A percentile compares a stretch with the other conserved stretches of the same genome.
Conservation (phyloP, 2,797 vertebrate genomes). For the Gymnocypris eckloni region DNA sequence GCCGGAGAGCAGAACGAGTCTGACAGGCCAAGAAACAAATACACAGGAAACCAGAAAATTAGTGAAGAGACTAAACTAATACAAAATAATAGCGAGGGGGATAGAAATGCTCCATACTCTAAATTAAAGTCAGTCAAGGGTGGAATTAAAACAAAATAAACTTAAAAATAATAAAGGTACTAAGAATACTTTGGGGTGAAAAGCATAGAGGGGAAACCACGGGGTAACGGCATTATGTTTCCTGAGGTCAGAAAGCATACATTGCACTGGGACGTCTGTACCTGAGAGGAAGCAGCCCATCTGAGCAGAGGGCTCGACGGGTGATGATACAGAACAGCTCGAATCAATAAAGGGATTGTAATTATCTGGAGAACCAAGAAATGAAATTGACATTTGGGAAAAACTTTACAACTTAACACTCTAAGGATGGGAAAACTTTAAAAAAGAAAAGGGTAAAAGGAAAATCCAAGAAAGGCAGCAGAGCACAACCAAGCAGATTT, state of each 20-base stretch:
- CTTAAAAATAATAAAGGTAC: background rate
- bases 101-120: background rate
- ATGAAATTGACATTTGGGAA: constrained; percentile 65
- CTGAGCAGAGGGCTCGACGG: constrained; percentile 70
- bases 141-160: background rate
- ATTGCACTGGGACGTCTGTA: constrained; percentile 72
- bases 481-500: constrained; percentile 44
- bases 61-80: constrained; percentile 63
- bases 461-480: constrained; percentile 32
- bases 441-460: background rate
- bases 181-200: constrained; percentile 2
- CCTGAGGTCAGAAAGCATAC: constrained; percentile 59
- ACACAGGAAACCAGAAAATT: constrained; percentile 65
- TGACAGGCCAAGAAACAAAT: constrained; percentile 76
- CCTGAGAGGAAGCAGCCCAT: constrained; percentile 76
- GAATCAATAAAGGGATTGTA: constrained; percentile 80
- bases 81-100: constrained; percentile 7
- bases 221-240: constrained; percentile 27
- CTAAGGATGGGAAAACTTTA: constrained; percentile 4
- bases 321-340: constrained; percentile 75
- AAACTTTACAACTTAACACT: constrained; percentile 43
- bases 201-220: constrained; percentile 5
- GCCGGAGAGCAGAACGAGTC: constrained; percentile 88
- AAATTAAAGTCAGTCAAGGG: constrained; percentile 9
- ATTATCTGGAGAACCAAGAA: constrained; percentile 79